A percentile compares a stretch with the other conserved stretches of the same genome.
Evolutionary conservation across 2,888 invertebrate species (phyloP).

Genomic region (Blastobasis lacticolella): DNA sequence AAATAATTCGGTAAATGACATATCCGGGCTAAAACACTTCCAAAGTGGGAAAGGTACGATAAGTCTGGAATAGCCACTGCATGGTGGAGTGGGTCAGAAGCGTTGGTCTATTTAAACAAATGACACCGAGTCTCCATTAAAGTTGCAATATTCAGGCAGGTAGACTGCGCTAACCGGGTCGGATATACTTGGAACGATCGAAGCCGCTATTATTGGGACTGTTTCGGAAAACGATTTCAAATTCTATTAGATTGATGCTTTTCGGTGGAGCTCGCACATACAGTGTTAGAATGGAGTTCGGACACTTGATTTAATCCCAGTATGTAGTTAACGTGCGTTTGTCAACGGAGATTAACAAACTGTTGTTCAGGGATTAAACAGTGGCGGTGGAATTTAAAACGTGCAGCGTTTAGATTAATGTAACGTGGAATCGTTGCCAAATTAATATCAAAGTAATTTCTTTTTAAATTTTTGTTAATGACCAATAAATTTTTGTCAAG

Average conservation of each 20-base stretch:
- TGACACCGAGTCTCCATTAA: conserved; percentile 59
- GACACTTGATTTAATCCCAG: conserved; percentile 7
- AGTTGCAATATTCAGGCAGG: conserved; percentile 51
- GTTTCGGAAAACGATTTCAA: conserved; percentile 42
- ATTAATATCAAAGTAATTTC: too few species aligned
- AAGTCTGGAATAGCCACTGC: conserved; percentile 45
- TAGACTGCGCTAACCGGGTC: conserved; percentile 48
- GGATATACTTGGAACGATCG: conserved; percentile 65
- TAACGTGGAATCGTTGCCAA: neutral
- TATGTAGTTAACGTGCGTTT: conserved; percentile 12
- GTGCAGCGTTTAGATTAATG: conserved; percentile 4
- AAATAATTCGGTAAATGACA: conserved; percentile 23
- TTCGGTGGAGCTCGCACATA: too few species aligned
- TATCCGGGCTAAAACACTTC: conserved; percentile 19
- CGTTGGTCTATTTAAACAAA: conserved; percentile 48
- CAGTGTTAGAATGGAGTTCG: neutral
- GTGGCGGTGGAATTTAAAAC: conserved; percentile 3
- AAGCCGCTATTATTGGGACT: conserved; percentile 63
- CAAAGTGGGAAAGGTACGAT: conserved; percentile 26
- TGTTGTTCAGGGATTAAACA: neutral
- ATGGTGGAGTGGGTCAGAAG: conserved; percentile 46
- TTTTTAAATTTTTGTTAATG: too few species aligned
- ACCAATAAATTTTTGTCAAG: too few species aligned
- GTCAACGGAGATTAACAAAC: conserved; percentile 17
- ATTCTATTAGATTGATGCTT: conserved; percentile 20